Base-by-base conservation (phyloP, 1,140 invertebrate genomes). In the Homalodisca vitripennis region DNA sequence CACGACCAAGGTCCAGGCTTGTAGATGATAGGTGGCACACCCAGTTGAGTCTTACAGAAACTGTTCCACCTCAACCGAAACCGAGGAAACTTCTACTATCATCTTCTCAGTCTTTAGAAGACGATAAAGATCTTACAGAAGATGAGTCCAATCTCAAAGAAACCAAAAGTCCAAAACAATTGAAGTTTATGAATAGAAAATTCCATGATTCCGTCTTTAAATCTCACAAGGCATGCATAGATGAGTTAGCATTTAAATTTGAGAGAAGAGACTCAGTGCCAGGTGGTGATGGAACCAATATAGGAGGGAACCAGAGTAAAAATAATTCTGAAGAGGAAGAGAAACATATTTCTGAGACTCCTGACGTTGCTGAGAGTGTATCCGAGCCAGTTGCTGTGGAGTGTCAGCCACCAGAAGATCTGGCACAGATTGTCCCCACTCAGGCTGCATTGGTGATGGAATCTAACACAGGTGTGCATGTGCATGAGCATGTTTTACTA, bases 31-130 rank as follows among this genome's bases (percentile, higher is more conserved):
- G 34, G 47, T 34, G 55, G 29, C 14, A 6, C 55, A 17, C 31
- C 31, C 62, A 12, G 26, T 22, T n/a, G 10, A 60, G 55, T 64
- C 34, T 20, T 24, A 62, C 41, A 48, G 48, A 62, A 63, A n/a
- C n/a, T 6, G 48, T 29, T 12, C 57, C 68, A 41, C 68, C 68
- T n/a, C 34, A 47, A 60, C 68, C 68, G 20, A 69, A 69, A 46
- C 68, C 68, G 0, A 62, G 68, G n/a, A 24, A 53, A 3, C 24
- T 26, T 60, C 48, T 12, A 20, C 12, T 26, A 17, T 41, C 34
- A 41, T 41, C 34, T 41, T 41, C 34, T 10, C 34, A 10, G 34
- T 41, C 34, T 41, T n/a, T n/a, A n/a, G n/a, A n/a, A n/a, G 17
- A 41, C 34, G 34, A 41, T 41, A 6, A 41, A 10, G 34, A 41